Percentiles rank a stretch among this genome's conserved stretches.
Conservation (phyloP, 2,888 invertebrate genomes). For the Eurytoma adleriae region DNA sequence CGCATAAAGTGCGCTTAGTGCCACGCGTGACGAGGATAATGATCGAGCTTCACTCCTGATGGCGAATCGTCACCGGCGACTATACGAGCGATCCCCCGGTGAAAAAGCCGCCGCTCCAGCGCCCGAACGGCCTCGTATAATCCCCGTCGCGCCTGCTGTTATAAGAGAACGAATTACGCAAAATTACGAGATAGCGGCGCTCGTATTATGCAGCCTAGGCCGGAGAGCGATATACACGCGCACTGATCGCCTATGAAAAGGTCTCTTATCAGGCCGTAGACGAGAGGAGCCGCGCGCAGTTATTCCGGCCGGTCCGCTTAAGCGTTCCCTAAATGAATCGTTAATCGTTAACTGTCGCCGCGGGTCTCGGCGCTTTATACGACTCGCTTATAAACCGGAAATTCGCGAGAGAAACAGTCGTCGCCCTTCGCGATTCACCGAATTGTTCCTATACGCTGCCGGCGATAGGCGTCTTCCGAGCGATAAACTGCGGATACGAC, state of each 20-base stretch:
- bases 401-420: conserved; percentile 65
- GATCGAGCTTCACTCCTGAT: conserved; percentile 31
- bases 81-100: neutral
- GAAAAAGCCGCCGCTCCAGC: conserved; percentile 5
- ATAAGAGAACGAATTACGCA: conserved; percentile 48
- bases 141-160: neutral
- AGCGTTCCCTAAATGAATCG: conserved; percentile 74
- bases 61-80: conserved; percentile 19
- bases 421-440: conserved; percentile 58
- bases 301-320: conserved; percentile 64
- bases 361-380: conserved; percentile 50
- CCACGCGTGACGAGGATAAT: conserved; percentile 37
- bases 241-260: conserved; percentile 47
- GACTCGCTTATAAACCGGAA: conserved; percentile 74
- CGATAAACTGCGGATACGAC: conserved; percentile 60
- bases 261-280: conserved; percentile 59
- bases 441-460: conserved; percentile 35
- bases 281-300: conserved; percentile 17
- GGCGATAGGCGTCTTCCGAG: conserved; percentile 61
- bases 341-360: conserved; percentile 73
- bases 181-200: conserved; percentile 55
- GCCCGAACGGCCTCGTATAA: conserved; percentile 25
- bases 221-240: neutral
- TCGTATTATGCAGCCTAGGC: conserved; percentile 47
- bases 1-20: conserved; percentile 11